phyloP scores from a whole-genome alignment of 2,888 invertebrate genomes.

The Metalampra italica region DNA sequence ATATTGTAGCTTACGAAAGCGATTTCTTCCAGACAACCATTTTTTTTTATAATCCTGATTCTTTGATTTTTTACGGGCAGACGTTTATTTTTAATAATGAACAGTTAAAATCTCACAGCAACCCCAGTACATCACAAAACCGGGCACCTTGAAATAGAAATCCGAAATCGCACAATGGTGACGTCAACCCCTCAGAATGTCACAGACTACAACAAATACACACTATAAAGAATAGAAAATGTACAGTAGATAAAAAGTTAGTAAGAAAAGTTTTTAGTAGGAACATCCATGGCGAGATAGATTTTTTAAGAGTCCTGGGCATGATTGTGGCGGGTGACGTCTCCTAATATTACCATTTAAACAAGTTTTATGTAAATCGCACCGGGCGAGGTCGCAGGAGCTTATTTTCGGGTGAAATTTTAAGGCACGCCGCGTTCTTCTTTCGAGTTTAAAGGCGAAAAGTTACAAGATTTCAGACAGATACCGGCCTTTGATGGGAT shows the following conservation, averaged over 20 bases:
- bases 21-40: no score
- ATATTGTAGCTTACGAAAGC: no score
- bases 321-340: slow-evolving; percentile 65
- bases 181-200: slow-evolving; percentile 19
- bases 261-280: slow-evolving; percentile 9
- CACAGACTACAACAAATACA: slow-evolving; percentile 22
- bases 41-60: no score
- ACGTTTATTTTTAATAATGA: background rate
- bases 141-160: slow-evolving; percentile 45
- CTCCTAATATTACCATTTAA: slow-evolving; percentile 78
- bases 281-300: slow-evolving; percentile 36
- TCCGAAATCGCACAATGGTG: slow-evolving; percentile 33
- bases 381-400: slow-evolving; percentile 45
- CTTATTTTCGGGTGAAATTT: slow-evolving; percentile 69
- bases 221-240: background rate
- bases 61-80: no score
- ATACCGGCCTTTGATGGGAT: slow-evolving; percentile 65
- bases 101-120: background rate
- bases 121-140: slow-evolving; percentile 22
- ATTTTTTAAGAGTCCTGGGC: slow-evolving; percentile 46
- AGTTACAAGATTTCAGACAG: slow-evolving; percentile 66
- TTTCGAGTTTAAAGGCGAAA: slow-evolving; percentile 61
- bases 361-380: slow-evolving; percentile 78
- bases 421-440: slow-evolving; percentile 53
- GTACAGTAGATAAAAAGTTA: background rate